These are phyloP conservation scores for Oryzias melastigma DNA, from an alignment of 2,113 vertebrate genomes.

Conservation along the genomic window DNA sequence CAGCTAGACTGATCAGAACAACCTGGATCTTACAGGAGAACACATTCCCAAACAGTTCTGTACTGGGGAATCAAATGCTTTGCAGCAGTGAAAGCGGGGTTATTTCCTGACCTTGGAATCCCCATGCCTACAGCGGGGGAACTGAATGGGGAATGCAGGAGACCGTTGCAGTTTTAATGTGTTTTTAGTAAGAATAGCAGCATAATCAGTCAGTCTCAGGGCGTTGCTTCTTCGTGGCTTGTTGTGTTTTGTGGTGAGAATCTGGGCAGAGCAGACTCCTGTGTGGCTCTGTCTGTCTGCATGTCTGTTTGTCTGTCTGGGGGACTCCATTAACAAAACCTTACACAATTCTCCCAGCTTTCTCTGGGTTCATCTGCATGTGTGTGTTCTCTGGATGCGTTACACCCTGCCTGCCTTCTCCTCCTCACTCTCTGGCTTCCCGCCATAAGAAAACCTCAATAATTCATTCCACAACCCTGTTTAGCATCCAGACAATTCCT, in stretches of 20 bases:
- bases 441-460: constrained; percentile 64
- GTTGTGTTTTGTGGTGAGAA: constrained; percentile 36
- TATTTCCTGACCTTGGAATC: constrained; percentile 59
- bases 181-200: constrained; percentile 45
- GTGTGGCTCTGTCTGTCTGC: constrained; percentile 44
- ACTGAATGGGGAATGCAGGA: constrained; percentile 29
- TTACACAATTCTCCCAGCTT: constrained; percentile 23
- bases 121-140: constrained; percentile 25
- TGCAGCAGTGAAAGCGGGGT: constrained; percentile 30
- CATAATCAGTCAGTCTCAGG: constrained; percentile 34
- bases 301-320: constrained; percentile 42
- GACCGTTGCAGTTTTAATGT: constrained; percentile 21
- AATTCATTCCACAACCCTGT: constrained; percentile 62
- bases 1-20: constrained; percentile 62
- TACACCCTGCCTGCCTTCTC: constrained; percentile 45
- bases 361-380: constrained; percentile 21
- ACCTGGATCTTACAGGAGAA: constrained; percentile 42
- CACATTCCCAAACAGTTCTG: constrained; percentile 31
- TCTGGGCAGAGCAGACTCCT: constrained; percentile 45
- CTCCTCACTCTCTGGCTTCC: constrained; percentile 12
- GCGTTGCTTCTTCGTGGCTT: constrained; percentile 37
- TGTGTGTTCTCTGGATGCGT: constrained; percentile 39
- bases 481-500: constrained; percentile 50
- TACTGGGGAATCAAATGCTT: constrained; percentile 40
- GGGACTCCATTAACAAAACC: constrained; percentile 50